Percentiles rank a stretch among this genome's conserved stretches.
Conservation (phyloP, 2,113 vertebrate genomes). For the Arvicanthis niloticus region DNA sequence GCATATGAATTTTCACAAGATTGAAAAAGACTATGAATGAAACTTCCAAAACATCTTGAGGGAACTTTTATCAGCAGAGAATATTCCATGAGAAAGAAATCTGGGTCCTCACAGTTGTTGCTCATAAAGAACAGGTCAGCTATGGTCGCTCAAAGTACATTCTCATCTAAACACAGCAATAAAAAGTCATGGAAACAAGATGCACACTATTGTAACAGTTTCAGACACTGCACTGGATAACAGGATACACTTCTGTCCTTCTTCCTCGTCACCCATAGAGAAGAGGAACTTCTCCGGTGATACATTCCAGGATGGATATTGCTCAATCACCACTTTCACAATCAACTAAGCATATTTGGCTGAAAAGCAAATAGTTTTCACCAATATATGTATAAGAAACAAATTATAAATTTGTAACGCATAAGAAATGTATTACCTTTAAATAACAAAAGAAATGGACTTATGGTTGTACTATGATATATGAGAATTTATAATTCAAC, state of each 20-base stretch:
- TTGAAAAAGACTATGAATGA: conserved; percentile 15
- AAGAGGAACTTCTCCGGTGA: background rate
- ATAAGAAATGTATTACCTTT: background rate
- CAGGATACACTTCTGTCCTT: background rate
- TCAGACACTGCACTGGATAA: background rate
- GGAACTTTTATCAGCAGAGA: background rate
- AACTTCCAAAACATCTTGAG: background rate
- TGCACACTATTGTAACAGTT: background rate
- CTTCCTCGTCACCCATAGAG: background rate
- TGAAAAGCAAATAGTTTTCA: background rate
- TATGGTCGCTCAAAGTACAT: background rate
- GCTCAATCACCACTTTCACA: background rate
- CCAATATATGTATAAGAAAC: background rate
- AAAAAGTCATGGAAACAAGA: background rate
- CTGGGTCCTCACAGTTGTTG: background rate
- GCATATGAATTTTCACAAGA: conserved; percentile 5
- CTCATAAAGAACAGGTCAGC: background rate
- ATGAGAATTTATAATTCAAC: background rate
- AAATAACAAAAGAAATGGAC: background rate
- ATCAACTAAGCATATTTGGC: background rate
- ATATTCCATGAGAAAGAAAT: background rate
- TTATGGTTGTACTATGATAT: background rate
- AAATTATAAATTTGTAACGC: background rate
- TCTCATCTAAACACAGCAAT: background rate
- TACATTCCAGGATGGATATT: background rate